Evolutionary conservation across 2,797 vertebrate species (phyloP).

Genomic region (Caiman crocodilus): DNA sequence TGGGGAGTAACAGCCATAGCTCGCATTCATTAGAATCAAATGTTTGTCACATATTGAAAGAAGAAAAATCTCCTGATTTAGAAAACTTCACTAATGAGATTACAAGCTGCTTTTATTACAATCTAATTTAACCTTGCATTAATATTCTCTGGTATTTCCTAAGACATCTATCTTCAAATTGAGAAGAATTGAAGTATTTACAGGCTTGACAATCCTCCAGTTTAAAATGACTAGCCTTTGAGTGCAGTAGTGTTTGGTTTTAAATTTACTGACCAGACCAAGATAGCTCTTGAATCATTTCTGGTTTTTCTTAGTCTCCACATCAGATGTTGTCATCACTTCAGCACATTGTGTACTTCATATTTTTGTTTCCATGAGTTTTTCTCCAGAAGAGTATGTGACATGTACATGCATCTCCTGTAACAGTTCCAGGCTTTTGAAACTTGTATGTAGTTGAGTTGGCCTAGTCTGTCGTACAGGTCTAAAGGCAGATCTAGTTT

Average conservation of each 20-base stretch:
- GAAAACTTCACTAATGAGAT: background rate
- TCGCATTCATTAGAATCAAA: background rate
- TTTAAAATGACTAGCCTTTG: background rate
- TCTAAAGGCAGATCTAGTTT: background rate
- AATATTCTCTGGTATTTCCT: background rate
- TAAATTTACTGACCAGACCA: background rate
- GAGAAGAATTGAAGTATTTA: background rate
- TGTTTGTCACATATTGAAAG: background rate
- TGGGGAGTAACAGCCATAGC: background rate
- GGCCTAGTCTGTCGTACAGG: background rate
- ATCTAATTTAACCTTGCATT: background rate
- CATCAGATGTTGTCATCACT: constrained; percentile 57
- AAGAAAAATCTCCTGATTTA: background rate
- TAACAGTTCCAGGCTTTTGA: background rate
- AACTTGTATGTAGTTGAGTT: background rate
- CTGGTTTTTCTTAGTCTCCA: constrained; percentile 7
- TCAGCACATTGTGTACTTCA: constrained; percentile 64
- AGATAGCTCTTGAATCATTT: background rate
- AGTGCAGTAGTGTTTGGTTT: background rate
- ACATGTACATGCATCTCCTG: background rate
- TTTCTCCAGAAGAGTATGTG: background rate
- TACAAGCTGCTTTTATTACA: constrained; percentile 14
- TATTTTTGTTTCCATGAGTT: constrained; percentile 64
- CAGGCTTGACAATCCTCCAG: background rate
- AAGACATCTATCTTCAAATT: background rate